Base-by-base conservation (phyloP, 64 coral and sea anemone species). In the Exaiptasia diaphana region DNA sequence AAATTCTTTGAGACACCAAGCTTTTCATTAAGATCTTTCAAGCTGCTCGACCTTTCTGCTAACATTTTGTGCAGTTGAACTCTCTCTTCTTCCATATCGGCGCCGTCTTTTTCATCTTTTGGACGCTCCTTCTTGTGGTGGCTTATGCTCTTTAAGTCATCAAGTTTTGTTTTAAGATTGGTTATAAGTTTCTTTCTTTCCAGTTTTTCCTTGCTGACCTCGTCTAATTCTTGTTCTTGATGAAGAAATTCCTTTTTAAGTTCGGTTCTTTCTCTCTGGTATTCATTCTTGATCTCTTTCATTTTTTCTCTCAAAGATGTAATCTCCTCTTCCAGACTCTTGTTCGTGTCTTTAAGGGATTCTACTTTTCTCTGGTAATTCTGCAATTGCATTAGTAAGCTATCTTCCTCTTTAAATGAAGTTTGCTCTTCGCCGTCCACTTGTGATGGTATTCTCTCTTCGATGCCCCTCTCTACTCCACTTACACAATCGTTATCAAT, bases 171-270 rank as follows among this genome's bases (percentile, higher is more conserved):
- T 30, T 42, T 57, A 38, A 58, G 50, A 48, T 18, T 25, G 5
- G 12, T 58, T 6, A 38, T 36, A 18, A 58, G 33, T 2, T n/a
- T 4, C 29, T 67, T 17, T 17, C 36, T n/a, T 26, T 25, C 53
- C 18, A 34, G 13, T 33, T 49, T 59, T 74, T 40, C 55, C 44
- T 49, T 58, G 12, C 32, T 64, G 8, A 43, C 59, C n/a, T 61
- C 37, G 1, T 83, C 33, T 35, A 83, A 58, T 37, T 71, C 80
- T 5, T 71, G 50, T 24, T 83, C 64, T 35, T 57, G 12, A n/a
- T 74, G 52, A 25, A 58, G 43, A 8, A 85, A 20, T 82, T 82
- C 79, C 11, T 85, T 70, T 31, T 84, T 58, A 22, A 84, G 81
- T 15, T 84, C 81, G 21, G 53, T 84, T 14, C 41, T 62, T 55